phyloP scores from a whole-genome alignment of 2,113 vertebrate genomes.

The Plestiodon gilberti region DNA sequence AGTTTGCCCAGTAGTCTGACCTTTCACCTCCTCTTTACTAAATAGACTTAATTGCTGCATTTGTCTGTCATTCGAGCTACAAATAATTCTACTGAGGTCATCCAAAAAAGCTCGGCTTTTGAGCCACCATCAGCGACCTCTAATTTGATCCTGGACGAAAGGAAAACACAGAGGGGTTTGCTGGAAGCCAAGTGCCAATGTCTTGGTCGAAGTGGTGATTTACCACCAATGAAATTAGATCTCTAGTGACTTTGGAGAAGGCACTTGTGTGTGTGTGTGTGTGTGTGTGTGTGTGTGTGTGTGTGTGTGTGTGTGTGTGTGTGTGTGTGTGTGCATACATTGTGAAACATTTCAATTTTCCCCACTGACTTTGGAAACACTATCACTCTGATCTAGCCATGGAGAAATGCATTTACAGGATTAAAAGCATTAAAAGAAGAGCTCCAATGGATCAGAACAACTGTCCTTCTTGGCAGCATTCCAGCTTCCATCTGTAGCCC shows the following conservation, averaged over 20 bases:
- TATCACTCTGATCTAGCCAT: neutral
- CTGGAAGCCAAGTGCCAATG: constrained; percentile 7
- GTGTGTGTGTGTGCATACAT: no score
- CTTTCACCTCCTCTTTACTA: constrained; percentile 87
- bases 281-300: no score
- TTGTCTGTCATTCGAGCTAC: constrained; percentile 90
- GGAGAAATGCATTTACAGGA: no score
- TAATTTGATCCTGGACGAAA: constrained; percentile 75
- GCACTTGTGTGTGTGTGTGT: no score
- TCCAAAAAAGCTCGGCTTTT: constrained; percentile 63
- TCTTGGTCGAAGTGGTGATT: neutral
- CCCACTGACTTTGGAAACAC: neutral
- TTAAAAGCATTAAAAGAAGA: no score
- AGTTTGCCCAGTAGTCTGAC: constrained; percentile 81
- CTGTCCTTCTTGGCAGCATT: no score
- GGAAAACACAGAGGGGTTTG: constrained; percentile 58
- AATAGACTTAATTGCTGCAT: constrained; percentile 91
- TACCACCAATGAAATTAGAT: neutral
- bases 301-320: no score
- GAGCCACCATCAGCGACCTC: constrained; percentile 66
- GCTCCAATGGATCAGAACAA: no score
- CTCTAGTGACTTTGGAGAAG: neutral
- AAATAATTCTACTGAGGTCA: constrained; percentile 87
- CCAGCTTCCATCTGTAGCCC: no score
- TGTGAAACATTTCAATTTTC: neutral